Base-by-base conservation (phyloP, 1,140 invertebrate genomes). In the Aphaenogaster ashmeadi region DNA sequence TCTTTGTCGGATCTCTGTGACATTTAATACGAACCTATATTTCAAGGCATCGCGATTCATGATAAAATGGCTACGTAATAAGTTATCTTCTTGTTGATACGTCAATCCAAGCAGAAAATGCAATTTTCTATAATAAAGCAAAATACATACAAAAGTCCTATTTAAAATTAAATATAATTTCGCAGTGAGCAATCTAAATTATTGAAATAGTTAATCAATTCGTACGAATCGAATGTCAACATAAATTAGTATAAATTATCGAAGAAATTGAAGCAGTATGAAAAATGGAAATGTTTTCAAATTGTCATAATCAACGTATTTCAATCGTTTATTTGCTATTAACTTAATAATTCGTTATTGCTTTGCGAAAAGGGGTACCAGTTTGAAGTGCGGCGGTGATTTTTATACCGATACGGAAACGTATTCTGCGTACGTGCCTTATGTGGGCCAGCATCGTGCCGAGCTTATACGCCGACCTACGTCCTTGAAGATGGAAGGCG, bases 401-500 rank as follows among this genome's bases (percentile, higher is more conserved):
- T 93, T 95, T 87, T 94, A 92, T 84, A 83, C 89, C 1, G 88
- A 92, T 38, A 95, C 95, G 6, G 95, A 95, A 81, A 89, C 79
- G 7, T 94, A 93, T 81, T 95, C 95, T 7, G 60, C 86, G 0
- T 96, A 94, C 47, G 88, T 94, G 2, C 86, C 92, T 0, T 95
- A 96, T 88, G 91, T 94, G 38, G 94, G 96, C 18, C 47, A 90
- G 5, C 95, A 96, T 81, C 93, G 95, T 33, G 88, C 95, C 0
- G 93, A 96, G 66, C 90, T 96, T 5, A 92, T 94, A 5, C 94
- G 96, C 74, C 93, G 95, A 86, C 93, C 95, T 9, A 96, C 96
- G 6, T 96, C 95, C 18, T 91, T 96, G 64, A 95, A 94, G 79
- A 94, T 96, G 93, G 96, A 96, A 88, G 96, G 96, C 15, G 93